These are phyloP conservation scores for Eueides isabella DNA, from an alignment of 1,140 invertebrate species.

Conservation along the genomic window DNA sequence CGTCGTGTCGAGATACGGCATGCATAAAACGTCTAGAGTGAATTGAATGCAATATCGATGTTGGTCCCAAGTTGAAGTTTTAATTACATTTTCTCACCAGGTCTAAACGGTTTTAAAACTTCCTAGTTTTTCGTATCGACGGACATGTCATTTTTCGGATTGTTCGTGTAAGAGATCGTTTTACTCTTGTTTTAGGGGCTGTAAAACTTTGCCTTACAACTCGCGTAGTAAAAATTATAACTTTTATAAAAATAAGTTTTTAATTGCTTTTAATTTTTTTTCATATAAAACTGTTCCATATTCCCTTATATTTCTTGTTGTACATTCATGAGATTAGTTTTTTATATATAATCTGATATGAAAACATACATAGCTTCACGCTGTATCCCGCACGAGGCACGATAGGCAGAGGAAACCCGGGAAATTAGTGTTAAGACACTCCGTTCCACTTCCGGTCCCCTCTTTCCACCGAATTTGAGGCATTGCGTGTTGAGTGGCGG, in stretches of 20 bases:
- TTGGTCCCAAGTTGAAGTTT: conserved; percentile 30
- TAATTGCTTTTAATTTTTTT: too few relatives aligned
- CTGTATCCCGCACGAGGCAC: too few relatives aligned
- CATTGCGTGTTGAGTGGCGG: too few relatives aligned
- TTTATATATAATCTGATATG: too few relatives aligned
- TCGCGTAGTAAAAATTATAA: neutral
- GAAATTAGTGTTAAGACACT: too few relatives aligned
- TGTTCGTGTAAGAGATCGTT: conserved; percentile 18
- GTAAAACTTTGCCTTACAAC: conserved; percentile 13
- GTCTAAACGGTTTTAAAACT: conserved; percentile 34
- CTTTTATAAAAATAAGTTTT: neutral
- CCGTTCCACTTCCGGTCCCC: too few relatives aligned
- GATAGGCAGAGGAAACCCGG: too few relatives aligned
- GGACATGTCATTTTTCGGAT: conserved; percentile 19
- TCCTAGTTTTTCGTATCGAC: conserved; percentile 15
- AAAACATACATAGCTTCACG: too few relatives aligned
- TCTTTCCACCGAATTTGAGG: too few relatives aligned
- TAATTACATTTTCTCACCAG: conserved; percentile 32
- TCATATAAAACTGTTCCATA: too few relatives aligned
- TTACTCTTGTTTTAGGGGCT: conserved; percentile 14
- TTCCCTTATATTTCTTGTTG: too few relatives aligned
- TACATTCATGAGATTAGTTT: too few relatives aligned
- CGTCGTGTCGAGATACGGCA: conserved; percentile 22
- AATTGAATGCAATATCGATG: conserved; percentile 34
- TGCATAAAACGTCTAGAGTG: conserved; percentile 25